Percentiles rank a stretch among this genome's conserved stretches.
phyloP scores from a whole-genome alignment of 2,113 vertebrate species.

The Hylia prasina region DNA sequence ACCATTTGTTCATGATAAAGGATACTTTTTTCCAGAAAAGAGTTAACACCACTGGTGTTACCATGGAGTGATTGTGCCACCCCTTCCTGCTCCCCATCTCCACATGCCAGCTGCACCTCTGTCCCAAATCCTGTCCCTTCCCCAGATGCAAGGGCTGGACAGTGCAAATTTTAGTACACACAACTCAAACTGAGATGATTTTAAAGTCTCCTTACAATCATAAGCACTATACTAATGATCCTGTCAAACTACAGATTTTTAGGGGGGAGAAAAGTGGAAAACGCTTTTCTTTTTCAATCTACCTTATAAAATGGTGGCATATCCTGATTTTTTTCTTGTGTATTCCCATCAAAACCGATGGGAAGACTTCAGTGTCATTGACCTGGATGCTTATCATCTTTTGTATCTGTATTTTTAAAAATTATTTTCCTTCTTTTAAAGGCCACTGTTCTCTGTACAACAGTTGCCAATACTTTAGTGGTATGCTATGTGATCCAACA shows the following conservation, averaged over 20 bases:
- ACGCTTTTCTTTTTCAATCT: background rate
- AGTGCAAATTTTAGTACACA: background rate
- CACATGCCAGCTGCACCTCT: background rate
- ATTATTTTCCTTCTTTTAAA: background rate
- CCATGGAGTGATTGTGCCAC: background rate
- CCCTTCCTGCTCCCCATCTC: background rate
- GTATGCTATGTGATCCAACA: background rate
- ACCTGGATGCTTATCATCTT: background rate
- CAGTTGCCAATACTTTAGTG: background rate
- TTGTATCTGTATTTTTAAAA: background rate
- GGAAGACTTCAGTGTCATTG: background rate
- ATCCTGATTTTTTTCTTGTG: background rate
- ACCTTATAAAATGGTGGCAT: background rate
- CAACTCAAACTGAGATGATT: background rate
- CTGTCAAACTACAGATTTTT: background rate
- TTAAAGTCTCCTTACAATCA: background rate
- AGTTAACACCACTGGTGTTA: background rate
- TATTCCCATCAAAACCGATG: background rate
- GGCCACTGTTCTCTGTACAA: background rate
- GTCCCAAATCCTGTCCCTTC: too few species aligned
- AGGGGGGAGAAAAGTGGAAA: fast-evolving
- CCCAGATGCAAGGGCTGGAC: too few species aligned
- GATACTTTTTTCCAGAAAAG: background rate
- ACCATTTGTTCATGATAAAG: background rate
- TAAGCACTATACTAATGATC: background rate